Base-by-base conservation (phyloP, 2,797 vertebrate species). In the Nyctibius grandis region DNA sequence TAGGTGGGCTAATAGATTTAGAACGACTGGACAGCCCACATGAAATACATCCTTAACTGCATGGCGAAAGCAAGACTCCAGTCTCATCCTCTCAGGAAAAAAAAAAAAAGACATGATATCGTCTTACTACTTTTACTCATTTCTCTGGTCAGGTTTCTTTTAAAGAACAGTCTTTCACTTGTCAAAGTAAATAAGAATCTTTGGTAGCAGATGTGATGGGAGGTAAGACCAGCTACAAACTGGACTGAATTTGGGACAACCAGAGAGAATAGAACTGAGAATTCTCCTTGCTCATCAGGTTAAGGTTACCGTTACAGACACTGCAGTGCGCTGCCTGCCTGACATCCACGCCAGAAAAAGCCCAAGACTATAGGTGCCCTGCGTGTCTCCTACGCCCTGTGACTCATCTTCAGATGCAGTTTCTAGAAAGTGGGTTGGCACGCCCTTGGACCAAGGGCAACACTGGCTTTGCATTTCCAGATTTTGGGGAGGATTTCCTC, bases 331-430 rank as follows among this genome's bases (percentile, higher is more conserved):
- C 79, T 51, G 22, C 16, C 22, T 88, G n/a, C 59, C 61, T 60
- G 15, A 33, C 50, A 45, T 23, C 23, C 23, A 2, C 0, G 2
- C 9, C n/a, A 65, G 64, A 72, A 80, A 12, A 36, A 48, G 36
- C 3, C 3, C 22, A 51, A 42, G 53, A 13, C 10, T 26, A 1
- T 4, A n/a, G 31, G 20, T 64, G 28, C 1, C 20, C 25, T 5
- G 0, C 10, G 6, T 53, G 5, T 21, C 9, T 70, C 31, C 44
- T 65, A 0, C 5, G 15, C 2, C 19, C 56, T 9, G 33, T 29
- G 18, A 34, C 23, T 47, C 16, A 0, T 34, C 51, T 36, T 38
- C 44, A 54, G 31, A 23, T 10, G 17, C 14, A 21, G 11, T 42
- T 23, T 59, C 9, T 51, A 47, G 40, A 42, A 75, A 45, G 5